Conservation (phyloP, 2,888 invertebrate species). For the Operophtera brumata region DNA sequence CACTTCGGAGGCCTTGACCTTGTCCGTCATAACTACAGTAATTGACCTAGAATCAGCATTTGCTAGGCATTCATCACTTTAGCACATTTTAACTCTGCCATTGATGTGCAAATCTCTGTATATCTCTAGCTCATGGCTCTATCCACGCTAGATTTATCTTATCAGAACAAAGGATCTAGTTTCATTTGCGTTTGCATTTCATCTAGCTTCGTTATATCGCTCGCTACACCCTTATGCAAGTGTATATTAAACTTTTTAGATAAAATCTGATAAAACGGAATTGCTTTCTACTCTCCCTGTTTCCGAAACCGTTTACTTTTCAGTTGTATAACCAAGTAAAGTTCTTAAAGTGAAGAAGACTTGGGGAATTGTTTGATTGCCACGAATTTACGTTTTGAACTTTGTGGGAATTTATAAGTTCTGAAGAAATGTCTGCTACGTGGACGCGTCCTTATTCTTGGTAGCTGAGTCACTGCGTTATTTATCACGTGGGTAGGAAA, state of each 20-base stretch:
- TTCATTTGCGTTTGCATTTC: neutral
- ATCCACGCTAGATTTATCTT: constrained; percentile 14
- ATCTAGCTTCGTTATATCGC: constrained; percentile 18
- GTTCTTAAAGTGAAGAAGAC: constrained; percentile 35
- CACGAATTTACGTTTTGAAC: constrained; percentile 35
- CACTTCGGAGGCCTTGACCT: constrained; percentile 16
- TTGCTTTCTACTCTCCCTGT: constrained; percentile 35
- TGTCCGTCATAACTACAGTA: constrained; percentile 19
- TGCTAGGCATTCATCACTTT: constrained; percentile 14
- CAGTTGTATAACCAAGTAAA: constrained; percentile 41
- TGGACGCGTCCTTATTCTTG: constrained; percentile 24
- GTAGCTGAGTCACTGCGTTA: constrained; percentile 25
- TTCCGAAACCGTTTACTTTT: constrained; percentile 40
- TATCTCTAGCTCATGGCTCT: neutral
- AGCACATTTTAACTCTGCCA: constrained; percentile 1
- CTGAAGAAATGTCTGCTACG: constrained; percentile 18
- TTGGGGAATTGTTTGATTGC: constrained; percentile 44
- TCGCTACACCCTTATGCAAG: constrained; percentile 29
- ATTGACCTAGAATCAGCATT: constrained; percentile 15
- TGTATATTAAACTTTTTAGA: constrained; percentile 30
- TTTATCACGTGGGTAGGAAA: constrained; percentile 27
- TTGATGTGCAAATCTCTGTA: neutral
- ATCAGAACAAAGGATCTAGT: constrained; percentile 26
- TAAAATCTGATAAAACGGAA: constrained; percentile 33
- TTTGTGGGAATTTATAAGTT: constrained; percentile 27